Percentiles rank a stretch among this genome's conserved stretches.
Conservation (phyloP, 2,113 vertebrate species). For the Cygnus atratus region DNA sequence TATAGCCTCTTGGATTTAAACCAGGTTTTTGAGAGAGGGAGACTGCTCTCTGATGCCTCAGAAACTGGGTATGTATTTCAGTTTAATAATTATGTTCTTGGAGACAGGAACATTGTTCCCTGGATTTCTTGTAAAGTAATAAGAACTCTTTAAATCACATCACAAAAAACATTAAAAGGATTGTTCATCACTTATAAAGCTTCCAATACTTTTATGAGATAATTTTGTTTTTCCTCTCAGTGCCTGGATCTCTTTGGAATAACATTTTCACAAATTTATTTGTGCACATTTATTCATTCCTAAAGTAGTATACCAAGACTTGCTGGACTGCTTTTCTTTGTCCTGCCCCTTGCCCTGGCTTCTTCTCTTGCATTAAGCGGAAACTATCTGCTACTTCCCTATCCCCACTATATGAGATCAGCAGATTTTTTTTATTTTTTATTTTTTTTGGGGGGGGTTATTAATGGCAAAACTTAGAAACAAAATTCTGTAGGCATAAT, state of each 20-base stretch:
- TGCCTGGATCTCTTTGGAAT: not conserved
- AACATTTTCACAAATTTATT: not conserved
- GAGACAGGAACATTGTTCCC: not conserved
- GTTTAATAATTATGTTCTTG: not conserved
- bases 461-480: not conserved
- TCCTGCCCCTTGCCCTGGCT: not conserved
- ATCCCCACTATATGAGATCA: not conserved
- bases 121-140: not conserved
- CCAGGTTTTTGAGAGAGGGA: not conserved
- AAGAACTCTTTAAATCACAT: not conserved
- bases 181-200: not conserved
- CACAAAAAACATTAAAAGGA: not conserved
- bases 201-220: not conserved
- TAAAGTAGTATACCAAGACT: not conserved
- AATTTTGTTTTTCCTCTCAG: not conserved
- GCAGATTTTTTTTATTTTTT: not conserved
- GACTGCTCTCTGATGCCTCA: not conserved
- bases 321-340: not conserved
- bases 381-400: not conserved
- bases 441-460: not conserved
- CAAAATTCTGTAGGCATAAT: not conserved
- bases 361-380: not conserved
- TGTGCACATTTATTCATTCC: not conserved
- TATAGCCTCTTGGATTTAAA: not conserved
- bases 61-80: not conserved